These are phyloP conservation scores for Cynodonichthys magdalenae DNA, from an alignment of 2,797 vertebrate genomes.

Conservation along the genomic window DNA sequence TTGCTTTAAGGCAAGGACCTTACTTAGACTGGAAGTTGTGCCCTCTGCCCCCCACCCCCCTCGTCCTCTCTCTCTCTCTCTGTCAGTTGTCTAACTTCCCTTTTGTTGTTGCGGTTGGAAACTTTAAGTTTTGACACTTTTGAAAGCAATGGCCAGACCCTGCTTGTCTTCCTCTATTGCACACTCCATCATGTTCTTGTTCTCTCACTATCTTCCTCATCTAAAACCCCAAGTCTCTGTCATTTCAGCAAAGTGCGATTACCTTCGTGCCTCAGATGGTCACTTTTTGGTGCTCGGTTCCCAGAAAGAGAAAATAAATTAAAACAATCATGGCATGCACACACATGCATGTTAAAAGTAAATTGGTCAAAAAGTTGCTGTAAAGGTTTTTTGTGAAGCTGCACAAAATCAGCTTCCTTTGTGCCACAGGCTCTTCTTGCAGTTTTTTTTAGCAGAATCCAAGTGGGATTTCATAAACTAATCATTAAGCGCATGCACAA, in stretches of 20 bases:
- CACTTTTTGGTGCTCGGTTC: background rate
- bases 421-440: conserved; percentile 1
- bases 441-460: conserved; percentile 1
- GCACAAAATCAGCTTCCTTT: rapidly evolving
- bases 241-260: conserved; percentile 12
- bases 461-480: background rate
- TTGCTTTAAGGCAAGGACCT: conserved; percentile 15
- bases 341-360: conserved; percentile 5
- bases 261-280: conserved; percentile 1
- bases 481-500: conserved; percentile 3
- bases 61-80: conserved; percentile 45
- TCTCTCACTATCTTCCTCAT: conserved; percentile 59
- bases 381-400: conserved; percentile 12
- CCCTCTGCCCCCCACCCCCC: conserved; percentile 26
- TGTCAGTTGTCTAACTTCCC: conserved; percentile 83
- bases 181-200: conserved; percentile 64
- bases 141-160: conserved; percentile 81
- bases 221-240: conserved; percentile 19
- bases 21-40: conserved; percentile 19
- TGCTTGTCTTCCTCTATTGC: conserved; percentile 78
- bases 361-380: conserved; percentile 1
- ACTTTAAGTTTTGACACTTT: conserved; percentile 87
- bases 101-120: conserved; percentile 87
- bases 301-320: background rate
- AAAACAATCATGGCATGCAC: background rate